phyloP scores from a whole-genome alignment of 2,113 vertebrate species.

The Pollimyrus isidori region DNA sequence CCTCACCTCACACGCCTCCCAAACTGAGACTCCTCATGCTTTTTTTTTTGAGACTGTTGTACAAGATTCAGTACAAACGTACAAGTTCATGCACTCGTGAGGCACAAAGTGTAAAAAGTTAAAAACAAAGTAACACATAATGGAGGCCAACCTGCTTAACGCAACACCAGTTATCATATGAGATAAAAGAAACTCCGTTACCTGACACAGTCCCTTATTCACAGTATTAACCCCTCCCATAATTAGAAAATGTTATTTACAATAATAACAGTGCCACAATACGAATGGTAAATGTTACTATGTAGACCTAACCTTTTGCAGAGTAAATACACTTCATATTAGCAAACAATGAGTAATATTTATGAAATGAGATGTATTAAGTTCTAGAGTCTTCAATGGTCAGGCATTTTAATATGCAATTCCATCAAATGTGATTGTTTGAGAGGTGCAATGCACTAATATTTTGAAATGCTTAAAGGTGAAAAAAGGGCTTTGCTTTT shows the following conservation, averaged over 20 bases:
- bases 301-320: background rate
- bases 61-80: conserved; percentile 72
- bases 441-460: background rate
- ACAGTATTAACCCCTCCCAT: background rate
- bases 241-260: conserved; percentile 36
- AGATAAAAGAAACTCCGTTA: conserved; percentile 2
- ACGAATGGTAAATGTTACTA: conserved; percentile 18
- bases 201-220: background rate
- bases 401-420: background rate
- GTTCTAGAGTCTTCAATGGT: background rate
- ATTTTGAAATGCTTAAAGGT: background rate
- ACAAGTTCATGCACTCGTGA: conserved; percentile 67
- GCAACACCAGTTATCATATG: background rate
- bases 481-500: background rate
- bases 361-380: background rate
- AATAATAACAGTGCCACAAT: conserved; percentile 12
- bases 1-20: background rate
- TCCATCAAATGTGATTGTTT: background rate
- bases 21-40: background rate
- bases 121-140: conserved; percentile 26
- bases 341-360: conserved; percentile 17
- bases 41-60: conserved; percentile 38
- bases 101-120: conserved; percentile 66
- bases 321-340: conserved; percentile 10
- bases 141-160: background rate